Evolutionary conservation across 2,113 vertebrate genomes (phyloP), one percentile per base, ranked within the genome.

Genomic region (Deroptyus accipitrinus): DNA sequence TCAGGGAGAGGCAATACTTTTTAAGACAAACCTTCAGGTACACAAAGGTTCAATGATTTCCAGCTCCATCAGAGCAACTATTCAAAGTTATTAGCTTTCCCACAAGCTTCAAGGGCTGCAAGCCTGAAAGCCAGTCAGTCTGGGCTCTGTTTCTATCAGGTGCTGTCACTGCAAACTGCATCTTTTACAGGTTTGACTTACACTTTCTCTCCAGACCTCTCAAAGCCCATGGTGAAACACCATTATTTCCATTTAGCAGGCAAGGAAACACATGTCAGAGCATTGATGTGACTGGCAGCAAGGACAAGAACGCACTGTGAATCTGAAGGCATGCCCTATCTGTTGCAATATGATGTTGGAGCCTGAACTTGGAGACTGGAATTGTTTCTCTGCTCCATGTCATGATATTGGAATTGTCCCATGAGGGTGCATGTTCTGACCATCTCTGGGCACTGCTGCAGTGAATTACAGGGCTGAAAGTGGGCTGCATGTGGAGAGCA

Each of bases 381-480:
- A 25, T 28, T n/a, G 19, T 19, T 46, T 35, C 37, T 77, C 33
- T 59, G 72, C 28, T 57, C 64, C 27, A 15, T 5, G 9, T 7
- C n/a, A 10, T 6, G 11, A 31, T 44, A 59, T 7, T 18, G 13
- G 74, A 22, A 27, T 6, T 79, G 46, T n/a, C 41, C 67, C 52
- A 30, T 0, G 1, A 33, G 31, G 4, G 6, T 39, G 23, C 5
- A 9, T 6, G 30, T 51, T 52, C 37, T 59, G 63, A 46, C 17
- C 16, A 30, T 5, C 35, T 13, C 31, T 31, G 41, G 54, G 41
- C 42, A 10, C 31, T 49, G 28, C 31, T 17, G 39, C 52, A 61
- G 44, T 6, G 57, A 37, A 6, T 18, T 1, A 0, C 44, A 33
- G n/a, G 28, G 30, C 44, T 52, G 22, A 20, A 39, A 30, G 23